These are phyloP conservation scores for Pelobates cultripes DNA, from an alignment of 2,797 vertebrate species.

Conservation along the genomic window DNA sequence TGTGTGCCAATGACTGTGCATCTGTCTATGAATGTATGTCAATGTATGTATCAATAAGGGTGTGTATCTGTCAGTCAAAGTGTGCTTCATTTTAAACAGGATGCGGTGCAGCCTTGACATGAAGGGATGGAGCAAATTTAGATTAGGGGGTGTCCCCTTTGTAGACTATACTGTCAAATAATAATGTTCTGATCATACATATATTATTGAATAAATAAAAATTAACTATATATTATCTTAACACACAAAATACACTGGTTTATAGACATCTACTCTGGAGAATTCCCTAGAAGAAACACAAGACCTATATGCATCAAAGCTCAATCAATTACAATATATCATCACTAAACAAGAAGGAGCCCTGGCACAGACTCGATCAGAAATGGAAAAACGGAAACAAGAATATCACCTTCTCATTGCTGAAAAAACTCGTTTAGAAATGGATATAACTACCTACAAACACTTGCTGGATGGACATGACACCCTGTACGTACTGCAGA, in stretches of 20 bases:
- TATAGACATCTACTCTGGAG: constrained; percentile 28
- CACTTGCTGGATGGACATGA: constrained; percentile 3
- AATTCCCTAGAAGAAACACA: constrained; percentile 9
- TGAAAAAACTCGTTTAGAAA: constrained; percentile 77
- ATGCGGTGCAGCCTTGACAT: too few relatives aligned
- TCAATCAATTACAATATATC: constrained; percentile 67
- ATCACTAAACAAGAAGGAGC: constrained; percentile 69
- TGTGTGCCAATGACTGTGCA: too few relatives aligned
- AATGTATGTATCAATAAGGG: too few relatives aligned
- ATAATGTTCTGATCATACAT: too few relatives aligned
- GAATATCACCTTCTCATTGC: constrained; percentile 77
- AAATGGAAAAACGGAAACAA: constrained; percentile 65
- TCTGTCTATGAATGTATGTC: too few relatives aligned
- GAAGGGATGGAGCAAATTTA: too few relatives aligned
- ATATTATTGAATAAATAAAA: too few relatives aligned
- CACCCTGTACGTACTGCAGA: constrained; percentile 2
- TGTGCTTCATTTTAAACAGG: too few relatives aligned
- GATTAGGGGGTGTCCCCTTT: too few relatives aligned
- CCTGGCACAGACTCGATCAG: constrained; percentile 58
- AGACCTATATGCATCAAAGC: constrained; percentile 47
- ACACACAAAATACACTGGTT: neutral
- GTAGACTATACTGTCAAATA: too few relatives aligned
- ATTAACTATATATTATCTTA: neutral
- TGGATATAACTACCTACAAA: constrained; percentile 70
- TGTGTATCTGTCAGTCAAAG: too few relatives aligned